Base-by-base conservation (phyloP, 1,140 invertebrate genomes). In the Drosophila ambigua region DNA sequence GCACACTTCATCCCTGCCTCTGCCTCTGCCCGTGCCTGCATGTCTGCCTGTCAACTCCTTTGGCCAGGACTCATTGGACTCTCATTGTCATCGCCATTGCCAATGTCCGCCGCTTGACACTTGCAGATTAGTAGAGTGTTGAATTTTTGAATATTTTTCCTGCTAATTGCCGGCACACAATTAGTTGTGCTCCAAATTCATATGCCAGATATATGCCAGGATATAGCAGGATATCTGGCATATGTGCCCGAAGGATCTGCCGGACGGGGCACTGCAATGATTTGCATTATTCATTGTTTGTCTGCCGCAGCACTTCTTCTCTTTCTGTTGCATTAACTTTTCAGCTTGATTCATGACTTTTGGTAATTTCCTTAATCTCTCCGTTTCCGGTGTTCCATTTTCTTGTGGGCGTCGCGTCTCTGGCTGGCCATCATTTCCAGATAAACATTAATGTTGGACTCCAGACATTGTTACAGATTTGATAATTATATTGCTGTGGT, bases 121-220 rank as follows among this genome's bases (percentile, higher is more conserved):
- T 85, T 85, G 82, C 82, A 87, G 82, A 85, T 85, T 85, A 85
- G 82, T 87, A 85, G 87, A 87, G 82, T 85, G 82, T 85, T 87
- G 82, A 82, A 63, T 81, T 63, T 73, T 60, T 15, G 43, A 51
- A 60, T 75, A 75, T 66, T 74, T 85, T 85, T 85, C 82, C 59
- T 85, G 82, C 82, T 85, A 85, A 85, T 85, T 85, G 82, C 78
- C 84, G 41, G 39, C 58, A 48, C 43, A 85, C 82, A 87, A 85
- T 85, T 78, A 87, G 82, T 85, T 65, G 11, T 85, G 82, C 82
- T 87, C 82, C 82, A 85, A 81, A 81, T 87, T 69, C 58, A 78
- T 66, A 28, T 26, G 31, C 50, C 20, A 44, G 53, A 31, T 9
- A 39, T 3, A 13, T 13, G 20, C 20, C 20, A 20, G 20, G 20